A percentile compares a stretch with the other conserved stretches of the same genome.
phyloP scores from a whole-genome alignment of 2,888 invertebrate genomes.

The Hirtodrosophila trivittata region DNA sequence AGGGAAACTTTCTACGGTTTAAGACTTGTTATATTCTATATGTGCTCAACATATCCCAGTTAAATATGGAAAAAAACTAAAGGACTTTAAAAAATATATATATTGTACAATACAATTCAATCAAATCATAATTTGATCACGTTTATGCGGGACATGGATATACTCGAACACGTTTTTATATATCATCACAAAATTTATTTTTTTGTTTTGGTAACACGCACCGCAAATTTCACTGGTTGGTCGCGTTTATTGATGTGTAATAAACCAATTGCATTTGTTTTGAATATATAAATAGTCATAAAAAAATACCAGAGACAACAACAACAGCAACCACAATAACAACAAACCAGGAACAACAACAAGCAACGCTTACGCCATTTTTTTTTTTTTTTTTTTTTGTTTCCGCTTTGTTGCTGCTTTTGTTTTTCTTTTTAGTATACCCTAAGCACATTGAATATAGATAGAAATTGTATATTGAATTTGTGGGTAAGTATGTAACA shows the following conservation, averaged over 20 bases:
- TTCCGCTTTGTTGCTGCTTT: conserved; percentile 50
- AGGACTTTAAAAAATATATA: too few species aligned
- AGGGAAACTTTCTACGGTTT: too few species aligned
- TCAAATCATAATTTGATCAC: conserved; percentile 63
- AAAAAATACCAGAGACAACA: conserved; percentile 34
- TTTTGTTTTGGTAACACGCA: conserved; percentile 41
- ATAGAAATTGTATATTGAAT: too few species aligned
- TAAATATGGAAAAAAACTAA: too few species aligned
- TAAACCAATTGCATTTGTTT: conserved; percentile 82
- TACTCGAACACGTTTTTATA: conserved; percentile 30
- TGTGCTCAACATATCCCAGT: too few species aligned
- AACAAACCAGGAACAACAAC: conserved; percentile 14
- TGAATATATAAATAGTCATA: conserved; percentile 80
- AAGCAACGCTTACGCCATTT: conserved; percentile 57
- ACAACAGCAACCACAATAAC: conserved; percentile 25
- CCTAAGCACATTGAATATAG: too few species aligned
- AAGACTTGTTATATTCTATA: too few species aligned
- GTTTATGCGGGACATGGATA: conserved; percentile 48
- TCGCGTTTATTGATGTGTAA: conserved; percentile 77
- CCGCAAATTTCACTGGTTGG: conserved; percentile 61
- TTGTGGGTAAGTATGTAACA: too few species aligned
- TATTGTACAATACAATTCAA: conserved; percentile 1
- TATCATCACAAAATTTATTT: conserved; percentile 32
- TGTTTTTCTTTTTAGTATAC: conserved; percentile 15
- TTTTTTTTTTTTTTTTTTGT: conserved; percentile 43